Percentiles rank a stretch among this genome's conserved stretches.
These are phyloP conservation scores for Oscheius sp. DNA, from an alignment of 2,888 invertebrate genomes.

Conservation along the genomic window DNA sequence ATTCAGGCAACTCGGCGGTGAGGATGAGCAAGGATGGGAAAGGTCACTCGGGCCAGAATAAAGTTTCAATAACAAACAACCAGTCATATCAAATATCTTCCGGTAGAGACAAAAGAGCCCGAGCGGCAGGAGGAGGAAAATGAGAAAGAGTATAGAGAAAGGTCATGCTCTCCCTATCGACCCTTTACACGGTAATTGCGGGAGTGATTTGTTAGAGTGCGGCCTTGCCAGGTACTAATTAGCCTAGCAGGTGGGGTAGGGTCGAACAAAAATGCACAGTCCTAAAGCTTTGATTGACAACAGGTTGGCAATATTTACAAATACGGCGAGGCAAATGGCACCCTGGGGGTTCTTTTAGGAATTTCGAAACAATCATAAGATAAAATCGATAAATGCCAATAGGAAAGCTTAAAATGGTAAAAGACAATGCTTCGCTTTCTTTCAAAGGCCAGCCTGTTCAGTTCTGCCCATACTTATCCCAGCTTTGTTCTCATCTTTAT, in stretches of 20 bases:
- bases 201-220: slow-evolving; percentile 37
- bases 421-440: too few relatives aligned
- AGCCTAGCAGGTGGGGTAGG: slow-evolving; percentile 34
- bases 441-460: too few relatives aligned
- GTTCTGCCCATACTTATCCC: too few relatives aligned
- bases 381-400: too few relatives aligned
- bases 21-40: slow-evolving; percentile 15
- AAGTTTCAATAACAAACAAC: not conserved
- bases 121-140: slow-evolving; percentile 4
- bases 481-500: not conserved
- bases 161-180: slow-evolving; percentile 22
- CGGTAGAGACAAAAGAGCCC: slow-evolving; percentile 10
- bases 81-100: not conserved
- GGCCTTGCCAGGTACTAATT: slow-evolving; percentile 37
- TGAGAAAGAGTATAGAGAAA: slow-evolving; percentile 9
- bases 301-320: not conserved
- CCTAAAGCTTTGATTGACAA: not conserved
- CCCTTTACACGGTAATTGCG: slow-evolving; percentile 19
- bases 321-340: not conserved
- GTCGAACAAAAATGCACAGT: not conserved
- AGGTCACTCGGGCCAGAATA: slow-evolving; percentile 1
- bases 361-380: not conserved
- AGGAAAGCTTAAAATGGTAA: too few relatives aligned
- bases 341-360: not conserved
- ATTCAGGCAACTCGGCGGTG: not conserved